Evolutionary conservation across 2,113 vertebrate genomes (phyloP).

Genomic region (Potamarius usumacintae): DNA sequence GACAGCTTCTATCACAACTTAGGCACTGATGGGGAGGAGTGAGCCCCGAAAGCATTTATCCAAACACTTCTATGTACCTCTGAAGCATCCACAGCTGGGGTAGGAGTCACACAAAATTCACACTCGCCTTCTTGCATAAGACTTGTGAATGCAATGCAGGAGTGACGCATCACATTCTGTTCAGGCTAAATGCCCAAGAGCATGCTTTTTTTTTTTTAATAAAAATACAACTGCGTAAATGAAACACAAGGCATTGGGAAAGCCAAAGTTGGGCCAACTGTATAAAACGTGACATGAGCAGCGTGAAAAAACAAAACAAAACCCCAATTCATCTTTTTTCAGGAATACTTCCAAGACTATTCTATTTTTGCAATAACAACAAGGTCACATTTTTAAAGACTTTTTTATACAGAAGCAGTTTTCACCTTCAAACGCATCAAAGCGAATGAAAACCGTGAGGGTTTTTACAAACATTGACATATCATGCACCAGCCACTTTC

Average conservation of each 20-base stretch:
- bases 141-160: neutral
- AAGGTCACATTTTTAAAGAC: neutral
- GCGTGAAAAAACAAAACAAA: neutral
- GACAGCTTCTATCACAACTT: neutral
- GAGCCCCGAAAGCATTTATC: neutral
- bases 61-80: neutral
- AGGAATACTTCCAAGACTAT: neutral
- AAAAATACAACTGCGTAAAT: neutral
- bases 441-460: neutral
- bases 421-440: neutral
- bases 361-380: neutral
- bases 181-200: neutral
- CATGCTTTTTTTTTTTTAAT: neutral
- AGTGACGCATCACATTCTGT: neutral
- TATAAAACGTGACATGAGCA: neutral
- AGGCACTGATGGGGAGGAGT: neutral
- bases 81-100: conserved; percentile 13
- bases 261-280: neutral
- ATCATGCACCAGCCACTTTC: neutral
- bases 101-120: neutral
- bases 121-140: neutral
- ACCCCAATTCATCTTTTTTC: neutral
- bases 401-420: neutral
- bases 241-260: neutral
- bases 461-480: neutral